Evolutionary conservation across 2,113 vertebrate species (phyloP).

Genomic region (Columba livia): DNA sequence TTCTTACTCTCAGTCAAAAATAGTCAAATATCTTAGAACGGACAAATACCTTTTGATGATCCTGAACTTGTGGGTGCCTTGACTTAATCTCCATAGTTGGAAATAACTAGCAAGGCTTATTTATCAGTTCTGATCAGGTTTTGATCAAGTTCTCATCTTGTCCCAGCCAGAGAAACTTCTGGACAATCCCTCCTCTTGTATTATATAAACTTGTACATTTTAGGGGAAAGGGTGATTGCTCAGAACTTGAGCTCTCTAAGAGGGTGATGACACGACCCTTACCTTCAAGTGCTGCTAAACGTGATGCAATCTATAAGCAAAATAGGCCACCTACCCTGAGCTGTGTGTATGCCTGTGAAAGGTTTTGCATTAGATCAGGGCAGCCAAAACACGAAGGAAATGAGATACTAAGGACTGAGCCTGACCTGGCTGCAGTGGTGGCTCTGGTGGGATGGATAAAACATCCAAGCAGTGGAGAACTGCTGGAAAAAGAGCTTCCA

Average conservation of each 20-base stretch:
- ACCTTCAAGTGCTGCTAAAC: not conserved
- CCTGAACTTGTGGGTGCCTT: not conserved
- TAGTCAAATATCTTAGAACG: not conserved
- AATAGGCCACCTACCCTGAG: not conserved
- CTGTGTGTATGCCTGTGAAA: rapidly evolving
- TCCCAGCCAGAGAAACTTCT: not conserved
- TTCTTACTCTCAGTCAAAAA: not conserved
- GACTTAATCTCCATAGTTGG: not conserved
- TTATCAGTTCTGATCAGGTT: not conserved
- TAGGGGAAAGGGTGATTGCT: not conserved
- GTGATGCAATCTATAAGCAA: not conserved
- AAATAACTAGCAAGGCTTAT: not conserved
- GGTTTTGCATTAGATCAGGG: not conserved
- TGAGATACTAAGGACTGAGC: not conserved
- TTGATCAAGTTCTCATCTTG: not conserved
- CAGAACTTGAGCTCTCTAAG: not conserved
- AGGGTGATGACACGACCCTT: conserved; percentile 28
- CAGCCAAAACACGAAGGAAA: not conserved
- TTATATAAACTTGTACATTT: not conserved
- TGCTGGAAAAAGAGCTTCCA: not conserved
- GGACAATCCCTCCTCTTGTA: not conserved
- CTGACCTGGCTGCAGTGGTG: not conserved
- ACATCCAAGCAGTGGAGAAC: not conserved
- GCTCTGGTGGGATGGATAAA: not conserved
- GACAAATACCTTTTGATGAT: not conserved